Evolutionary conservation across 2,797 vertebrate genomes (phyloP), one percentile per base, ranked within the genome.

Genomic region (Helostoma temminkii): DNA sequence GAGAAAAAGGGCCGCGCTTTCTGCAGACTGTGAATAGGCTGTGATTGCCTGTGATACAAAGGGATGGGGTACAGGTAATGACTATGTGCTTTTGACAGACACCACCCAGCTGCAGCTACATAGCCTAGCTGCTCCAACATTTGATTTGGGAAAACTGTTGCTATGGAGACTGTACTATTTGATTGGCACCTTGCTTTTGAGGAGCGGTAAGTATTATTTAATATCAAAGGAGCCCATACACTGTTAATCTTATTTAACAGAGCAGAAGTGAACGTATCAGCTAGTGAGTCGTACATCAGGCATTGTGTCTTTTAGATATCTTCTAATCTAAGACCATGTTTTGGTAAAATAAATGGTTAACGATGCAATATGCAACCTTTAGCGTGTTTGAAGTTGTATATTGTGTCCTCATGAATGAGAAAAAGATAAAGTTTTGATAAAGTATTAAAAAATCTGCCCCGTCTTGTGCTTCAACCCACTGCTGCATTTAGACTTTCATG

Each of bases 31-130:
- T 88, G 88, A 92, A 92, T 86, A 82, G 89, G 47, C 66, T 32
- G 61, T 90, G 91, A 92, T 91, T 91, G 78, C 79, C 67, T 24
- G 75, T 14, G 50, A 71, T 65, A 89, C 80, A 90, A 89, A 91
- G 59, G 55, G 72, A 62, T 34, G 26, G 62, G 71, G 58, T 46
- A 48, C 86, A 85, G 83, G 86, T 86, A 90, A 89, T 89, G 78
- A 84, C 80, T 79, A 79, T 78, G 69, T 64, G 79, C 47, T 56
- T 78, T 49, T 81, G 83, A 83, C 69, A 84, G 79, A 78, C 83
- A 60, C 79, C 85, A 85, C 83, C 88, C 87, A 59, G 80, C 77
- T 80, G 80, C 78, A 56, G 77, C 69, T 24, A 32, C 75, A 25
- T 3, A 9, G 12, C 32, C 68, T 54, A 58, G 70, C 71, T 59